A percentile compares a stretch with the other conserved stretches of the same genome.
phyloP scores from a whole-genome alignment of 2,113 vertebrate genomes.

The Chelonoidis abingdonii region DNA sequence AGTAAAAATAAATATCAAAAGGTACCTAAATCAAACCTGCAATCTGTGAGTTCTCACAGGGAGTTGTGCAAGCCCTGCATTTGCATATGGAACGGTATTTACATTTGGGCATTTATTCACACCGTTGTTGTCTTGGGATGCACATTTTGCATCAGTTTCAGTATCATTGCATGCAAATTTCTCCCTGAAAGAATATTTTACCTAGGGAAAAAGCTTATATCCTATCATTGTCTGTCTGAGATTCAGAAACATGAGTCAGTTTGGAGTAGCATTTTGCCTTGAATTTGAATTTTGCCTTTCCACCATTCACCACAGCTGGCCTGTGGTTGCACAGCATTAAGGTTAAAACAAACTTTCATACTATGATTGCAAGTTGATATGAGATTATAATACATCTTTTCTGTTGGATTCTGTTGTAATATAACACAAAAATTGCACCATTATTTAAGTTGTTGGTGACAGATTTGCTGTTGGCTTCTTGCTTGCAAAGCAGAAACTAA shows the following conservation, averaged over 20 bases:
- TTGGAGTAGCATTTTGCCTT: background rate
- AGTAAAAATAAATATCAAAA: background rate
- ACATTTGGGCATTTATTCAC: background rate
- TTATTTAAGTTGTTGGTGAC: conserved; percentile 11
- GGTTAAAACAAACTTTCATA: background rate
- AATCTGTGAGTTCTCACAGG: background rate
- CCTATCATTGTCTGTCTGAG: background rate
- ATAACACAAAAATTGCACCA: background rate
- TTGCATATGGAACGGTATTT: background rate
- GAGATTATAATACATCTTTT: background rate
- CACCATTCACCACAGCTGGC: background rate
- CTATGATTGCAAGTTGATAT: background rate
- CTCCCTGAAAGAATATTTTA: background rate
- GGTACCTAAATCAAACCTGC: background rate
- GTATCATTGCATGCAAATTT: background rate
- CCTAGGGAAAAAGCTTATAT: background rate
- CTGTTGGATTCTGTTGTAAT: background rate
- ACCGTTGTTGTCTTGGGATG: background rate
- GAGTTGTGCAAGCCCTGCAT: background rate
- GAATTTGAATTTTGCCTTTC: background rate
- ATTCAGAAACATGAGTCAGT: background rate
- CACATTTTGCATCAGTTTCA: background rate
- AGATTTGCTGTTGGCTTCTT: conserved; percentile 17
- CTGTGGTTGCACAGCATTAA: background rate
- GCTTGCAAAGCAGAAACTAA: background rate